These are phyloP conservation scores for Hemitrygon akajei DNA, from an alignment of 2,797 vertebrate genomes.

Conservation along the genomic window DNA sequence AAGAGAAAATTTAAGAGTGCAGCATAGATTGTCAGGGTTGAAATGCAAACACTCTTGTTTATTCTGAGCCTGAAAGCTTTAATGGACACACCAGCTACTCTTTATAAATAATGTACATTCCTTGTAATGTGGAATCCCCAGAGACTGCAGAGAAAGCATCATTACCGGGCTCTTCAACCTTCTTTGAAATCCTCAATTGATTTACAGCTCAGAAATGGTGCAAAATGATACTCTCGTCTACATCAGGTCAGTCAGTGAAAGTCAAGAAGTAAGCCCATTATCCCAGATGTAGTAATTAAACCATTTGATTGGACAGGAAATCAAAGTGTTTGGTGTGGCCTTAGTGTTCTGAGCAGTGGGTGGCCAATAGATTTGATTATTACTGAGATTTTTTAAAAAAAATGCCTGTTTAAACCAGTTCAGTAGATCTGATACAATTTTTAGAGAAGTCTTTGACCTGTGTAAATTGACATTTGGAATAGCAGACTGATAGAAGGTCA, in stretches of 20 bases:
- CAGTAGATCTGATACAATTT: neutral
- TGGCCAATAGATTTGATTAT: constrained; percentile 25
- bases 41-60: neutral
- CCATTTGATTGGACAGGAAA: constrained; percentile 32
- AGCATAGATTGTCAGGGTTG: neutral
- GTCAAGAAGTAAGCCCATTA: constrained; percentile 73
- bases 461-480: constrained; percentile 24
- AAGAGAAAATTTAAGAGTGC: constrained; percentile 12
- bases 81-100: constrained; percentile 89
- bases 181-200: constrained; percentile 92
- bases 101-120: constrained; percentile 99
- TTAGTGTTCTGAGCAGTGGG: constrained; percentile 5
- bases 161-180: constrained; percentile 95
- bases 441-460: neutral
- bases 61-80: constrained; percentile 45
- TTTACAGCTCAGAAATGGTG: constrained; percentile 93
- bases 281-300: constrained; percentile 50
- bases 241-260: constrained; percentile 71
- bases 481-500: neutral
- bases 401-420: neutral
- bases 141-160: constrained; percentile 91
- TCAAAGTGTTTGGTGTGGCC: constrained; percentile 3
- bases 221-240: constrained; percentile 94
- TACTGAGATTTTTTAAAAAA: neutral
- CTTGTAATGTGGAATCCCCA: constrained; percentile 84